Evolutionary conservation across 2,113 vertebrate genomes (phyloP).

Genomic region (Mustela lutreola): DNA sequence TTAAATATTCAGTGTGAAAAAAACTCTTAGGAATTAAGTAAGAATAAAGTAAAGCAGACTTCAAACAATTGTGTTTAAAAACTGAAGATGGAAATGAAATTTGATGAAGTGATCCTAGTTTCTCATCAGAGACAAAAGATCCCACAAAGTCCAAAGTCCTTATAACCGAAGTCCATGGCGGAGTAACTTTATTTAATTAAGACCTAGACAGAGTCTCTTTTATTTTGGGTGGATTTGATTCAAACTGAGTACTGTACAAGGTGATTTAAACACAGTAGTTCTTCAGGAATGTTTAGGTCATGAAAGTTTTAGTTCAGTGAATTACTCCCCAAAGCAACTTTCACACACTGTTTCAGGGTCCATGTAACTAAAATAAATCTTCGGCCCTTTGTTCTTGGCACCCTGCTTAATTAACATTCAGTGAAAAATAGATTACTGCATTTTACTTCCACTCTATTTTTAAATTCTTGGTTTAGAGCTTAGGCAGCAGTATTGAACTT

Average conservation of each 20-base stretch:
- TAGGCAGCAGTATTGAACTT: neutral
- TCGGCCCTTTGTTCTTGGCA: neutral
- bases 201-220: neutral
- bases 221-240: neutral
- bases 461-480: neutral
- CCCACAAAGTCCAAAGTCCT: neutral
- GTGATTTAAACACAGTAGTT: neutral
- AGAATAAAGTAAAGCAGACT: neutral
- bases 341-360: neutral
- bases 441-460: neutral
- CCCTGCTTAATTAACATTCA: neutral
- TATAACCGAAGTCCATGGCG: neutral
- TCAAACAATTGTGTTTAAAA: neutral
- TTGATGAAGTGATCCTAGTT: neutral
- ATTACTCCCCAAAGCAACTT: neutral
- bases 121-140: neutral
- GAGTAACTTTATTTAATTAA: neutral
- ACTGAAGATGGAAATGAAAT: neutral
- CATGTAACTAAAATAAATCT: neutral
- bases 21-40: neutral
- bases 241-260: neutral
- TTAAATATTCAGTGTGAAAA: constrained; percentile 27
- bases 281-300: neutral
- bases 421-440: neutral
- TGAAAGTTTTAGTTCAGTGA: neutral